Base-by-base conservation (phyloP, 1,140 invertebrate genomes). In the Papilio polytes region DNA sequence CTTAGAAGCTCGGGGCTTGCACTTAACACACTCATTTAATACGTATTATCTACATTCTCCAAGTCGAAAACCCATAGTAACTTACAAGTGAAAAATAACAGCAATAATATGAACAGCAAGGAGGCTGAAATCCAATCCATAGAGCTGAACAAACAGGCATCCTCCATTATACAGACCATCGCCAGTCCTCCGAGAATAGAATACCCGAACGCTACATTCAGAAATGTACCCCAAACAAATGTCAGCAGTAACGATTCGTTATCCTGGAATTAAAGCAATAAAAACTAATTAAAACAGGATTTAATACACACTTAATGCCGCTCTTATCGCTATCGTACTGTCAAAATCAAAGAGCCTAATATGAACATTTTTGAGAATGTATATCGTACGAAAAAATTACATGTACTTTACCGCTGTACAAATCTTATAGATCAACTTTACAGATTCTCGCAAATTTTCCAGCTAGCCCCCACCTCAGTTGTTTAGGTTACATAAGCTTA, bases 261-360 rank as follows among this genome's bases (percentile, higher is more conserved):
- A 15, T 66, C 63, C 63, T 66, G 63, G 12, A 66, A 66, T 63
- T 4, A 36, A 36, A 36, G 4, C 31, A 36, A 36, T 36, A 4
- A 36, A 26, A 36, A 36, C 4, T 36, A 36, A 36, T 36, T 36
- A 36, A 36, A 4, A 36, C 2, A 3, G 31, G 2, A 36, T 36
- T 36, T 36, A 36, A 36, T 6, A 26, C 1, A 26, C 1, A 26
- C 31, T 36, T 36, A 6, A 36, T 36, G 31, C 31, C 31, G 4
- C 98, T 99, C 77, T 96, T 95, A 7, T 41, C 7, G 36, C 0
- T 41, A 8, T 8, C 7, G 7, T 41, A 41, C 6, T 41, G 6
- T 41, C 36, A 41, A 8, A 41, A 41, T 41, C 36, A 41, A 7
- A 8, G 4, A 3, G 0, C 99, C 98, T 82, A 99, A 96, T 87